Percentiles rank a stretch among this genome's conserved stretches.
Conservation (phyloP, 2,797 vertebrate genomes). For the Rhynchonycteris naso region DNA sequence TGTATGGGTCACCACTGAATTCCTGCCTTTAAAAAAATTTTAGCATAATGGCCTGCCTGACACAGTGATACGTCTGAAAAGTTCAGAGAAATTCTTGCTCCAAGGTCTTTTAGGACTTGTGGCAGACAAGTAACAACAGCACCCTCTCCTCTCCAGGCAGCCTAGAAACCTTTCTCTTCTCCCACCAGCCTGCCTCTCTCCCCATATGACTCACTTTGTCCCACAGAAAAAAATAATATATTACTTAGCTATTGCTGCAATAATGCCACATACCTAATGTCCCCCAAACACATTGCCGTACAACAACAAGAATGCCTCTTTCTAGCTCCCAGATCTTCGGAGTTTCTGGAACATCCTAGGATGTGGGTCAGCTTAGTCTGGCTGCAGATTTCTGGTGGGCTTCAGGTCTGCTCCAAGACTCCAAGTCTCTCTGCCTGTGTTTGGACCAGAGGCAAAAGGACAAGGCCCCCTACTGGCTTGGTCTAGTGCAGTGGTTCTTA, state of each 20-base stretch:
- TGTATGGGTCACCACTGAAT: conserved; percentile 55
- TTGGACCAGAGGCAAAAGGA: not conserved
- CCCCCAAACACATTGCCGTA: not conserved
- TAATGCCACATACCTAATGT: not conserved
- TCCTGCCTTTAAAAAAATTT: conserved; percentile 60
- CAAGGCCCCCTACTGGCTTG: not conserved
- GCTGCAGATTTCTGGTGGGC: not conserved
- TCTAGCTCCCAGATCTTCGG: not conserved
- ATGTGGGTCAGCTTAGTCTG: not conserved
- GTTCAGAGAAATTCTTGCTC: conserved; percentile 56
- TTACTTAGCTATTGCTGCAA: conserved; percentile 9
- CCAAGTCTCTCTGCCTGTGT: not conserved
- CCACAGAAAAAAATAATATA: not conserved
- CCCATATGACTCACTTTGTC: not conserved
- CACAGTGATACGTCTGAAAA: conserved; percentile 38
- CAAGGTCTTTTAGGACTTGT: conserved; percentile 30
- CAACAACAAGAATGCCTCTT: not conserved
- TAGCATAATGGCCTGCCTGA: conserved; percentile 64
- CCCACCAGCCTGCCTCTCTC: not conserved
- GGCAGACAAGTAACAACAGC: conserved; percentile 1
- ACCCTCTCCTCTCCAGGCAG: not conserved
- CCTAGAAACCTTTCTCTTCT: not conserved
- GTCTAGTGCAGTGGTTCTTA: no score
- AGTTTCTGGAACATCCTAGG: not conserved
- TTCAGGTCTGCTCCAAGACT: not conserved